These are phyloP conservation scores for Tachysurus fulvidraco DNA, from an alignment of 2,113 vertebrate species.

Conservation along the genomic window DNA sequence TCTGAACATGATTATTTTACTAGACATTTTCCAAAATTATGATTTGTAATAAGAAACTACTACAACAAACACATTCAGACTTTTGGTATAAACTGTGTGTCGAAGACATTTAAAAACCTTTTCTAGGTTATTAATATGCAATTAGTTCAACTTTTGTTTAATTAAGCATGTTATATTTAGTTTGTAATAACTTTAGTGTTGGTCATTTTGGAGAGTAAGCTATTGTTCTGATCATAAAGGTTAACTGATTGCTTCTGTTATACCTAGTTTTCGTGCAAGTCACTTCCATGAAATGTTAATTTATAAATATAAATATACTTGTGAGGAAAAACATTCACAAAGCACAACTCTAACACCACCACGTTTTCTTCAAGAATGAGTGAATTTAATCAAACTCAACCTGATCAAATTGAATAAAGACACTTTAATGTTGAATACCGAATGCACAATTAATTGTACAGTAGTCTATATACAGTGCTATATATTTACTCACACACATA, in stretches of 20 bases:
- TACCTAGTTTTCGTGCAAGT: constrained; percentile 28
- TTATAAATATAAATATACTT: neutral
- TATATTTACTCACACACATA: neutral
- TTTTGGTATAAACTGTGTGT: neutral
- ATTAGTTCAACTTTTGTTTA: neutral
- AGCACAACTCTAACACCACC: constrained; percentile 16
- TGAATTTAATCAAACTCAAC: constrained; percentile 62
- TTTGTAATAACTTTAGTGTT: neutral
- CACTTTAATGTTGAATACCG: constrained; percentile 76
- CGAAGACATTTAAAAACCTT: neutral
- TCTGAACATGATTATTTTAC: too few species aligned
- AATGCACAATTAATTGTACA: constrained; percentile 75
- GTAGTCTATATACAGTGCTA: constrained; percentile 66
- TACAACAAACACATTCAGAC: neutral
- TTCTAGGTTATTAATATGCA: neutral
- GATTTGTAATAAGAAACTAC: neutral
- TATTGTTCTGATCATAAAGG: neutral
- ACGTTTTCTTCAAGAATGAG: constrained; percentile 50
- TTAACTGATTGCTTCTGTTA: neutral
- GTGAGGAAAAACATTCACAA: constrained; percentile 37
- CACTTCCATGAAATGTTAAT: constrained; percentile 4
- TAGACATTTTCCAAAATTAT: too few species aligned
- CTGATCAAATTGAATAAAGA: constrained; percentile 76
- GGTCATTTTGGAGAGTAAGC: neutral
- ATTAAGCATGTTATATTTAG: neutral